Base-by-base conservation (phyloP, 2,888 invertebrate genomes). In the Carcina quercana region DNA sequence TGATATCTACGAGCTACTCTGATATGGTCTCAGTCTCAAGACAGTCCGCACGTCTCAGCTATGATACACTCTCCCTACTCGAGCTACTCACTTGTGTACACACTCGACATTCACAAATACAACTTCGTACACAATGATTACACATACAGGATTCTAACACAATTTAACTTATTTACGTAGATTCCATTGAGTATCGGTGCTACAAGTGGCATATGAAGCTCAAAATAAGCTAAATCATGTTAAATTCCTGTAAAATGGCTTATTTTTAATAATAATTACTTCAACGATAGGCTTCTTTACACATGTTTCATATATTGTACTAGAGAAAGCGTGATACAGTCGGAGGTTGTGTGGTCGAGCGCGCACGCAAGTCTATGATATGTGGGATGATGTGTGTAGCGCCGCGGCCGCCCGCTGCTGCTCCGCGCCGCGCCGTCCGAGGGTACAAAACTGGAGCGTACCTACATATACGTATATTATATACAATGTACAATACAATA, bases 1-100 rank as follows among this genome's bases (percentile, higher is more conserved):
- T 59, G 53, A 47, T 51, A 52, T 50, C 62, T 70, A 72, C 70
- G 66, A 68, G 65, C 76, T 76, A 79, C 69, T 65, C 66, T 80
- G 82, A 80, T 83, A 83, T 82, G 82, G 80, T 68, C 78, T 82
- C 82, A 82, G 82, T 80, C 82, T 83, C 82, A 79, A 80, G 80
- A 83, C 75, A 75, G 69, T 76, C 73, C 78, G 62, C 61, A 69
- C 75, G 68, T 69, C 78, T 74, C 75, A 61, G 64, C 75, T 78
- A 78, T 74, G 66, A 71, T 79, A 78, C 79, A 72, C 69, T 73
- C 69, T 71, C 68, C 73, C 79, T 80, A 75, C 66, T 71, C 78
- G 70, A 75, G 66, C 80, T 79, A 78, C 72, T 65, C 68, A 65
- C 73, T 71, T 67, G 73, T 62, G 71, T 67, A 47, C 73, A 63